These are phyloP conservation scores for Papilio polyxenes DNA, from an alignment of 1,140 invertebrate genomes.

Conservation along the genomic window DNA sequence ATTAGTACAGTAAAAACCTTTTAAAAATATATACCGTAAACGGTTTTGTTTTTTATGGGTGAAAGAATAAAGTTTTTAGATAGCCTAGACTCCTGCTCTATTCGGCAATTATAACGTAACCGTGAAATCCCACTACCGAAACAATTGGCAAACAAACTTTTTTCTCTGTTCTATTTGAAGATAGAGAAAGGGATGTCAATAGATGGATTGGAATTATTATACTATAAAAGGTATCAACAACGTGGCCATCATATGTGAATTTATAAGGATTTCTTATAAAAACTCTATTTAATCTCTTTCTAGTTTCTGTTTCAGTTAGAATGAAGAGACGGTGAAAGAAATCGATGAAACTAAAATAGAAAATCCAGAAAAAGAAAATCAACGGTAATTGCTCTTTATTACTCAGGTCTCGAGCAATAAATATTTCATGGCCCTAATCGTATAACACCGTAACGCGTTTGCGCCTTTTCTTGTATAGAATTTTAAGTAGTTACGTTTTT, in stretches of 20 bases:
- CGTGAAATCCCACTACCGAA: too few relatives aligned
- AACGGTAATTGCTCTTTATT: conserved; percentile 24
- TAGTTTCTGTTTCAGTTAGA: neutral
- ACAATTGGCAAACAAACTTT: too few relatives aligned
- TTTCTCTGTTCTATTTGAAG: too few relatives aligned
- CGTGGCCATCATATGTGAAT: neutral
- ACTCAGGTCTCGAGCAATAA: conserved; percentile 15
- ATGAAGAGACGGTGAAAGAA: neutral
- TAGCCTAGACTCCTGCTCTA: too few relatives aligned
- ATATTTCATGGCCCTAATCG: conserved; percentile 27
- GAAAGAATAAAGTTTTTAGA: too few relatives aligned
- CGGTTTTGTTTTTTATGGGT: neutral
- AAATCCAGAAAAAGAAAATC: conserved; percentile 24
- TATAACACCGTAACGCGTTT: conserved; percentile 22
- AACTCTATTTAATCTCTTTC: neutral
- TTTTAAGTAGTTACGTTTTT: conserved; percentile 6
- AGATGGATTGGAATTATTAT: too few relatives aligned
- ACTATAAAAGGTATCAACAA: too few relatives aligned
- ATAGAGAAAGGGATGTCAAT: too few relatives aligned
- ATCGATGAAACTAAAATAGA: conserved; percentile 17
- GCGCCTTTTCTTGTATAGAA: conserved; percentile 4
- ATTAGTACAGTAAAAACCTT: neutral
- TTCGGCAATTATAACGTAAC: too few relatives aligned
- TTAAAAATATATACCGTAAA: neutral
- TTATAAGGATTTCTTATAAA: neutral